phyloP scores from a whole-genome alignment of 2,797 vertebrate genomes.

The Intellagama lesueurii region DNA sequence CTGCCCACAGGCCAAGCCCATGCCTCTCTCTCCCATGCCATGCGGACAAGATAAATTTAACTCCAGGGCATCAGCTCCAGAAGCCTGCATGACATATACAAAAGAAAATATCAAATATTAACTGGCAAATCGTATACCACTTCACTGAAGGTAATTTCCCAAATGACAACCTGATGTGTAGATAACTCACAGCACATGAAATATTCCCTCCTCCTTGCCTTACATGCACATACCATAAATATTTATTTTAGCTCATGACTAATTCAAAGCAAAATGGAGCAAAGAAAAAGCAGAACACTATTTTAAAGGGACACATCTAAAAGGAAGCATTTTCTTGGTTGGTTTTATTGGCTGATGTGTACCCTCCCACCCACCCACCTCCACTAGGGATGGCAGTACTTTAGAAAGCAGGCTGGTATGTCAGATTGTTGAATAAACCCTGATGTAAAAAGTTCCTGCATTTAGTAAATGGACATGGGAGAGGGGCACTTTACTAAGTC shows the following conservation, averaged over 20 bases:
- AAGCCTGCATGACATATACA: conserved; percentile 72
- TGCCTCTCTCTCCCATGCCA: conserved; percentile 91
- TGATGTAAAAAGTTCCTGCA: background rate
- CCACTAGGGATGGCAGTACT: background rate
- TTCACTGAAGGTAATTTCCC: conserved; percentile 29
- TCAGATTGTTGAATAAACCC: background rate
- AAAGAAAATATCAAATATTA: conserved; percentile 36
- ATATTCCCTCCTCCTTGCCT: background rate
- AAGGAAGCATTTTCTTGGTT: conserved; percentile 12
- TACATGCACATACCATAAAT: background rate
- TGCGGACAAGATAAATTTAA: conserved; percentile 93
- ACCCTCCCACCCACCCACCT: background rate
- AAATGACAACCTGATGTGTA: conserved; percentile 27
- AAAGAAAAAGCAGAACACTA: background rate
- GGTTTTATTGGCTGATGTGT: background rate
- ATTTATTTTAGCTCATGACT: conserved; percentile 40
- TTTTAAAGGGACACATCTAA: background rate
- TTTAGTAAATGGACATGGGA: background rate
- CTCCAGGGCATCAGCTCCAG: conserved; percentile 89
- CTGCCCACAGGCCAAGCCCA: conserved; percentile 94
- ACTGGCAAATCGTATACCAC: conserved; percentile 25
- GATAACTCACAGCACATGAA: background rate
- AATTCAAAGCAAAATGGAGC: conserved; percentile 22
- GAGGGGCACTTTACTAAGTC: background rate
- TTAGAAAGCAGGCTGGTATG: background rate